Base-by-base conservation (phyloP, 2,797 vertebrate species). In the Myiotriccus ornatus region DNA sequence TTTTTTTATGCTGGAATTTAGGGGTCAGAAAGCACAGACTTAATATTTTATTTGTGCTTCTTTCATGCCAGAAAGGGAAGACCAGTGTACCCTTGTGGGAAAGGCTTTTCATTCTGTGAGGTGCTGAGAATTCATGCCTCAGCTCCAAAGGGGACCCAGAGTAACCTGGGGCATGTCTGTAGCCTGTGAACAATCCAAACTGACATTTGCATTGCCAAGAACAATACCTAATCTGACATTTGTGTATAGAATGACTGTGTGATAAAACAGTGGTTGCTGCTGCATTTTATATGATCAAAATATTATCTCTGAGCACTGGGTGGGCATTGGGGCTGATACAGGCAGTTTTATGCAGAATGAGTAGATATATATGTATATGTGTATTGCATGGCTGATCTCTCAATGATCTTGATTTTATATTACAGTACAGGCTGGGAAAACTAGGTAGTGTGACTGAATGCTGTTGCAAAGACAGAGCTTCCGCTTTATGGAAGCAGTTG, bases 171-270 rank as follows among this genome's bases (percentile, higher is more conserved):
- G 14, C 63, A 70, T 0, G 0, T 79, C 81, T 89, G 41, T 35
- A 84, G 67, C 78, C 49, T 60, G 2, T 74, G 79, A 81, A 59
- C 0, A 0, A 89, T 92, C 68, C 71, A 56, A 80, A 74, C 41
- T 89, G 94, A 90, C 90, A 84, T 89, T 93, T 92, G 64, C 89
- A 68, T 71, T 83, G 73, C 43, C 65, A 55, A 92, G 89, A 94
- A 69, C 53, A 80, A 68, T 91, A 85, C 64, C 47, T 87, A 55
- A 81, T 86, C 49, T 93, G 93, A 85, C 91, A 81, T 91, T 93
- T 90, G 71, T 92, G 50, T 75, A 49, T 63, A 34, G 81, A 90
- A 89, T 1, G 24, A 74, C 44, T 70, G 47, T 64, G 70, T 81
- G 69, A 90, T 50, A 44, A 88, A 93, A 78, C 67, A 64, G 37